phyloP scores from a whole-genome alignment of 2,888 invertebrate species.

The Lasioglossum malachurum region DNA sequence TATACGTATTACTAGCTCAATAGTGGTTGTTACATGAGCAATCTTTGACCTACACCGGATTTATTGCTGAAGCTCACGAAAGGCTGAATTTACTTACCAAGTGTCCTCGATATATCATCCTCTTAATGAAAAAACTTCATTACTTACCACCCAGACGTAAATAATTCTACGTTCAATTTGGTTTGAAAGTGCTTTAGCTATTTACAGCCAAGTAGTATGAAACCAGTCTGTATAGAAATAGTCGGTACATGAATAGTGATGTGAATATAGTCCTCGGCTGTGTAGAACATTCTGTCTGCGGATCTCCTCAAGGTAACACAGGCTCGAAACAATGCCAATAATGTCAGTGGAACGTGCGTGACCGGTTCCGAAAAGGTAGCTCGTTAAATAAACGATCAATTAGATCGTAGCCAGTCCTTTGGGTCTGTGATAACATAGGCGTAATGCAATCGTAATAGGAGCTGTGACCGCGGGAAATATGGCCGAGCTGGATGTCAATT shows the following conservation, averaged over 20 bases:
- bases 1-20: not conserved
- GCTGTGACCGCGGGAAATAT: slow-evolving; percentile 5
- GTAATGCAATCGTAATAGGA: slow-evolving; percentile 2
- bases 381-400: not conserved
- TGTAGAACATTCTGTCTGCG: too few species aligned
- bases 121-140: not conserved
- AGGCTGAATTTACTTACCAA: not conserved
- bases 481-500: slow-evolving; percentile 12
- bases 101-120: not conserved
- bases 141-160: not conserved
- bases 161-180: not conserved
- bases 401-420: not conserved
- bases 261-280: too few species aligned
- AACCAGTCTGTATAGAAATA: too few species aligned
- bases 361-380: not conserved
- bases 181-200: not conserved
- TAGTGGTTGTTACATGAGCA: not conserved
- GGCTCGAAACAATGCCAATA: too few species aligned
- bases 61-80: not conserved
- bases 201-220: too few species aligned
- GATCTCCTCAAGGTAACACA: too few species aligned
- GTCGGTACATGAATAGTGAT: too few species aligned
- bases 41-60: not conserved
- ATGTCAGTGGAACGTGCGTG: too few species aligned
- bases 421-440: not conserved